Conservation (phyloP, 2,113 vertebrate genomes). For the Otus sunia region DNA sequence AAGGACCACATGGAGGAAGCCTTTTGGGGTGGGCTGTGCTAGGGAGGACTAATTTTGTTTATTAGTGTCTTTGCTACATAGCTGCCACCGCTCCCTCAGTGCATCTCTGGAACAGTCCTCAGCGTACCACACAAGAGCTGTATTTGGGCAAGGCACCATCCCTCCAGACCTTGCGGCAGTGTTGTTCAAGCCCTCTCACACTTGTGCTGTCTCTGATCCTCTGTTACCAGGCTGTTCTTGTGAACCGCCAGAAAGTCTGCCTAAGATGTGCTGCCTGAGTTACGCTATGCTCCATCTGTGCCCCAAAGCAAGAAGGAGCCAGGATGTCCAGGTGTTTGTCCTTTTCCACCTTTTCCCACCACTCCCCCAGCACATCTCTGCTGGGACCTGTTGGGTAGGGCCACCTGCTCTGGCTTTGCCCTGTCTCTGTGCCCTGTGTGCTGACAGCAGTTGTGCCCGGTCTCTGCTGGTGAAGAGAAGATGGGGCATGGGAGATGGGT, state of each 20-base stretch:
- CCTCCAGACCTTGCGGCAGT: not conserved
- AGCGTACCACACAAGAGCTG: not conserved
- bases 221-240: not conserved
- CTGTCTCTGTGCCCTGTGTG: not conserved
- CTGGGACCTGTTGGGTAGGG: not conserved
- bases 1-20: not conserved
- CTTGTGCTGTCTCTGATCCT: not conserved
- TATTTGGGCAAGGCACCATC: not conserved
- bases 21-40: not conserved
- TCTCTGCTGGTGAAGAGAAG: not conserved
- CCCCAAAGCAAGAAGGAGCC: not conserved
- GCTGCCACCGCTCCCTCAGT: not conserved
- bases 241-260: not conserved
- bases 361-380: not conserved
- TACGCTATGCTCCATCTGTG: not conserved
- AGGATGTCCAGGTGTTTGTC: not conserved
- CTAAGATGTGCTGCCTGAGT: not conserved
- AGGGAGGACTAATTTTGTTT: not conserved
- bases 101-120: not conserved
- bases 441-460: accelerated
- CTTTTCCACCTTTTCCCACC: not conserved
- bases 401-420: not conserved
- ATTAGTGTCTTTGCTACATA: not conserved
- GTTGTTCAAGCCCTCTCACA: not conserved
- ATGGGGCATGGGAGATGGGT: accelerated